Base-by-base conservation (phyloP, 2,797 vertebrate species). In the Coccyzus lansbergi region DNA sequence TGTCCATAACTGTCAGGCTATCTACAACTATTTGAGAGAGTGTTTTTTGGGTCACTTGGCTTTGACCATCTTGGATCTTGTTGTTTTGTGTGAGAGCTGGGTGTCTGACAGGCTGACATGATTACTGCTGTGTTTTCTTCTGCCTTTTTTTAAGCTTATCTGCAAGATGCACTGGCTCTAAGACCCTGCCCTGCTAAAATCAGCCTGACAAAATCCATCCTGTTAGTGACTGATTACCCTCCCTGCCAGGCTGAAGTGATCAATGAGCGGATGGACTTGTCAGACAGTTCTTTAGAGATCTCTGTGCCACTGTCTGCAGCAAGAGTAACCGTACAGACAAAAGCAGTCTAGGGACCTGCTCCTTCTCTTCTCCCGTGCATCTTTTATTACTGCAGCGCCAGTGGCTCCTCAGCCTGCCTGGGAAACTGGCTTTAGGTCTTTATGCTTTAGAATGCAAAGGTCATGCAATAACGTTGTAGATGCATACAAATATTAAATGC, bases 31-130 rank as follows among this genome's bases (percentile, higher is more conserved):
- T 88, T 92, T 81, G 77, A 62, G 65, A 58, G 65, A 75, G 89
- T 72, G 72, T 42, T 93, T 96, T 96, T 91, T 82, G 87, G 92
- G 91, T 95, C 95, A 97, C 63, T 92, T 85, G 68, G 89, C 91
- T 92, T 83, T 96, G 78, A 79, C 87, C 95, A 93, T 81, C 67
- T 70, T 79, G 60, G 79, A 84, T 93, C 90, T 86, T 75, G 40
- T 78, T 95, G 53, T 87, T 96, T 53, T 84, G 83, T 83, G 55
- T 67, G 65, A 74, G 93, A 68, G 53, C 55, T 81, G 77, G 59
- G 81, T 76, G 81, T 92, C 86, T 96, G 97, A 95, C 93, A 97
- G 84, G 72, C 69, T 95, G 94, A 94, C 74, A 46, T 59, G 88
- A 97, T 74, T 90, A 80, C 68, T 65, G 69, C 48, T 62, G 64